Evolutionary conservation across 2,888 invertebrate genomes (phyloP), one percentile per base, ranked within the genome.

Genomic region (Strigamia crassipes): DNA sequence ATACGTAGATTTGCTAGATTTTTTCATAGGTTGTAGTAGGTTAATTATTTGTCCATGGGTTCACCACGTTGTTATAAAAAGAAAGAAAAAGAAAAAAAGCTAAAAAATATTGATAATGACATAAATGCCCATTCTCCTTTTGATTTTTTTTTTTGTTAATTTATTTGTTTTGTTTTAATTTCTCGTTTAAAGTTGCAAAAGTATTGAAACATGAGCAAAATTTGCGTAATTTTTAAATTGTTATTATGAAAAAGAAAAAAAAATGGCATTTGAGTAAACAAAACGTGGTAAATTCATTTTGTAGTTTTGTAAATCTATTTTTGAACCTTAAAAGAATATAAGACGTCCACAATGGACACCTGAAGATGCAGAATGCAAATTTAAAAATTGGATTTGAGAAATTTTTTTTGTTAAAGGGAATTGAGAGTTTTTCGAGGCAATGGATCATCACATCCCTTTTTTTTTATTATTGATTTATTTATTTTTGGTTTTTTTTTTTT

Each of bases 271-370:
- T 51, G 4, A n/a, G n/a, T n/a, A n/a, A n/a, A n/a, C n/a, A n/a
- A n/a, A n/a, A n/a, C 51, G 38, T 78, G 78, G 38, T 78, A 34
- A 78, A 78, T 78, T 34, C 78, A 78, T 78, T 51, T 51, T 38
- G 31, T 78, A 78, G 78, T 78, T 78, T 78, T 78, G 78, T 78
- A 78, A 78, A 78, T 78, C 78, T 78, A 78, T 78, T 78, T 78
- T 78, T 78, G 38, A 27, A 51, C 13, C 51, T 51, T 51, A 51
- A 51, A 51, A 51, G n/a, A 51, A 51, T 13, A 51, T n/a, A 51
- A 51, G n/a, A 51, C 51, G 51, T 51, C 51, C 51, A 51, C n/a
- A 51, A 13, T 51, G 51, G 51, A 51, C 51, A n/a, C 15, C 13
- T 6, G 10, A 4, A n/a, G 51, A 51, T 51, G 51, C 51, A 51